A percentile compares a stretch with the other conserved stretches of the same genome.
Conservation (phyloP, 2,113 vertebrate genomes). For the Puffinus mauretanicus region DNA sequence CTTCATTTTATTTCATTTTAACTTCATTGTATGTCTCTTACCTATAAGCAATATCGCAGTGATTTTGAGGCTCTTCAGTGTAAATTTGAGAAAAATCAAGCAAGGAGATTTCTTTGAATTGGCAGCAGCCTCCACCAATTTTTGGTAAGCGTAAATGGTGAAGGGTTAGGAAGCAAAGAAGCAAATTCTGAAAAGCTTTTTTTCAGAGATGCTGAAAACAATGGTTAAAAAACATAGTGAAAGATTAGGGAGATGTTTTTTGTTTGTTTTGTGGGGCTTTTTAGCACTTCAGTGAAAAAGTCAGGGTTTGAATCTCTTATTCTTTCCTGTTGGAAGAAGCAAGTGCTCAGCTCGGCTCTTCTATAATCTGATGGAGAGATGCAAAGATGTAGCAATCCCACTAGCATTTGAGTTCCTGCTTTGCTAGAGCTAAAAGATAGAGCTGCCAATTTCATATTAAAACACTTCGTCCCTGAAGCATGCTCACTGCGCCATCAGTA, state of each 20-base stretch:
- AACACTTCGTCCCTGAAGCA: not conserved
- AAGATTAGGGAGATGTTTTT: not conserved
- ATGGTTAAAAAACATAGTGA: not conserved
- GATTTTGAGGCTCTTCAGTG: not conserved
- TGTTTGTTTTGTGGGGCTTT: not conserved
- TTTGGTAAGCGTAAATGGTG: not conserved
- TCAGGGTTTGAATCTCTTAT: not conserved
- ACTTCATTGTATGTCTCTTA: not conserved
- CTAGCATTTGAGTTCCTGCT: not conserved
- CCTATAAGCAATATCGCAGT: not conserved
- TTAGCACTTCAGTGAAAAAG: not conserved
- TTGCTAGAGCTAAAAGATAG: not conserved
- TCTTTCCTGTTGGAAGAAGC: not conserved
- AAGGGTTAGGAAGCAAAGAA: not conserved
- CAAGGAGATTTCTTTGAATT: not conserved
- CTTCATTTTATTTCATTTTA: not conserved
- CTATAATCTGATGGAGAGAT: not conserved
- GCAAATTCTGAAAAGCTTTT: not conserved
- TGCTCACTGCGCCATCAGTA: not conserved
- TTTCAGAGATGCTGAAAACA: not conserved
- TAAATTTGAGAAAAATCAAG: not conserved
- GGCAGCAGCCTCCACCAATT: not conserved
- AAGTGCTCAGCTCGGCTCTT: not conserved
- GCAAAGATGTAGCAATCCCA: not conserved
- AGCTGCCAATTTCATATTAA: not conserved